These are phyloP conservation scores for Sarcophaga bullata DNA, from an alignment of 1,140 invertebrate species.

Conservation along the genomic window DNA sequence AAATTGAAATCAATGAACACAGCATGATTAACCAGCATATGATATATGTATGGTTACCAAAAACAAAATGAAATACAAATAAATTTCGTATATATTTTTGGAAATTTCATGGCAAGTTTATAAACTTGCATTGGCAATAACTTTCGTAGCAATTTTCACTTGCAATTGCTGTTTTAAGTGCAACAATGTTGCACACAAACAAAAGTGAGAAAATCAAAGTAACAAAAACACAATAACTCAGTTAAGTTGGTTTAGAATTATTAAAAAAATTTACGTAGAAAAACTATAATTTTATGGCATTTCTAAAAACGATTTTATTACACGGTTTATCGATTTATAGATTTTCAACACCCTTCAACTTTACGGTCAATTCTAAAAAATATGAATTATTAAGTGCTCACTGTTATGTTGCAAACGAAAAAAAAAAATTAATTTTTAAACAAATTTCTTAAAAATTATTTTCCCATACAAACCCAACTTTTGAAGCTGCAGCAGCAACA, in stretches of 20 bases:
- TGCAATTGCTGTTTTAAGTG: neutral
- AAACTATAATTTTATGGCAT: too few species aligned
- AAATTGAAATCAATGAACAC: slow-evolving; percentile 12
- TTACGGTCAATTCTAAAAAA: neutral
- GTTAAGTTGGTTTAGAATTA: too few species aligned
- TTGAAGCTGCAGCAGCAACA: neutral
- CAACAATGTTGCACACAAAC: neutral
- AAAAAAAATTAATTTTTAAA: neutral
- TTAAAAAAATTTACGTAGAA: too few species aligned
- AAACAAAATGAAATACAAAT: neutral
- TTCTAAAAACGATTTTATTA: too few species aligned
- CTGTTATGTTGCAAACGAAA: neutral
- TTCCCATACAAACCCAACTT: neutral
- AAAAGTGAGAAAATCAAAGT: too few species aligned
- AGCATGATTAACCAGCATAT: neutral
- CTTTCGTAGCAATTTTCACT: slow-evolving; percentile 17
- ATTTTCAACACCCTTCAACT: slow-evolving; percentile 24
- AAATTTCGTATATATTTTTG: neutral
- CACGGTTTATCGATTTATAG: neutral
- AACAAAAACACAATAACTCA: neutral
- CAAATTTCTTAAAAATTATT: neutral
- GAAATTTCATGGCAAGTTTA: neutral
- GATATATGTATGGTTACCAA: neutral
- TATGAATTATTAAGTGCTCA: neutral
- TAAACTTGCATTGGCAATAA: neutral